These are phyloP conservation scores for Byasa hedistus DNA, from an alignment of 2,888 invertebrate genomes.

Conservation along the genomic window DNA sequence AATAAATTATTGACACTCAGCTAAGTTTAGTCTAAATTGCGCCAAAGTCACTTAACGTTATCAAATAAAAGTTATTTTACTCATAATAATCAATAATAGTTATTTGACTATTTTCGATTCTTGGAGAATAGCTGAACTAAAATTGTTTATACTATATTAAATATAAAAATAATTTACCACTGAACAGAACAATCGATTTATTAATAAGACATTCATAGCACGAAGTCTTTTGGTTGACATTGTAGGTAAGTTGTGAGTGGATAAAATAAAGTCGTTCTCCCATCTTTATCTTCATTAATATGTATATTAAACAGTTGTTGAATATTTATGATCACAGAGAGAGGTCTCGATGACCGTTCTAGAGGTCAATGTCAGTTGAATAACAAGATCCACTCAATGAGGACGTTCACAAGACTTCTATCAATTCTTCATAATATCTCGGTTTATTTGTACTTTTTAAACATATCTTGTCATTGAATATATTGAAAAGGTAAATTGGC, in stretches of 20 bases:
- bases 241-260: slow-evolving; percentile 34
- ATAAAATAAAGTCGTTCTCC: slow-evolving; percentile 46
- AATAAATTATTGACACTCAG: too few relatives aligned
- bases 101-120: too few relatives aligned
- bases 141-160: too few relatives aligned
- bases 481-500: too few relatives aligned
- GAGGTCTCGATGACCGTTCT: slow-evolving; percentile 60
- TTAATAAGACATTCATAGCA: slow-evolving; percentile 9
- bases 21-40: too few relatives aligned
- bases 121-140: too few relatives aligned
- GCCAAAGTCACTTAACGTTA: too few relatives aligned
- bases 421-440: slow-evolving; percentile 44
- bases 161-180: not conserved
- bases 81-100: too few relatives aligned
- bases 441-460: slow-evolving; percentile 41
- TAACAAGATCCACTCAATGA: slow-evolving; percentile 46
- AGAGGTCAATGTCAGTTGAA: slow-evolving; percentile 71
- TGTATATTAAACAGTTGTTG: slow-evolving; percentile 61
- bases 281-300: slow-evolving; percentile 57
- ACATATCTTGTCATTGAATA: slow-evolving; percentile 19
- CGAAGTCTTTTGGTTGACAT: slow-evolving; percentile 15
- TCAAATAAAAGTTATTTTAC: too few relatives aligned
- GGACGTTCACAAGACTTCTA: slow-evolving; percentile 39
- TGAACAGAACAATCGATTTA: not conserved
- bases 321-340: slow-evolving; percentile 63